Evolutionary conservation across 2,113 vertebrate species (phyloP), one percentile per base, ranked within the genome.

Genomic region (Sinocyclocheilus anophthalmus): DNA sequence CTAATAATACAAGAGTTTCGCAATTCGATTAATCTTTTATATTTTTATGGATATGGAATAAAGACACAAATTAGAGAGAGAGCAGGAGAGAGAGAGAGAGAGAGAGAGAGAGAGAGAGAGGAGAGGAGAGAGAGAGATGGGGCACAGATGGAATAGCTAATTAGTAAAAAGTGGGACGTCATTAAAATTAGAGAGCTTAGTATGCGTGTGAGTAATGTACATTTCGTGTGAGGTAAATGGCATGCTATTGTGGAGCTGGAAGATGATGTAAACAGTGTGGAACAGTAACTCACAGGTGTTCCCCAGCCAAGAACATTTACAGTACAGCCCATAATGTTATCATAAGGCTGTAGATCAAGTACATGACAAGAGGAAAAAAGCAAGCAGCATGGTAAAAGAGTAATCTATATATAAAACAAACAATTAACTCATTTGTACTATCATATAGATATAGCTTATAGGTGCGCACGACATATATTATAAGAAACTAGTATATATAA

Each of bases 131-230:
- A 45, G 81, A 10, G 18, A 70, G 76, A 73, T n/a, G n/a, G 69
- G 67, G 50, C 7, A 1, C 18, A 73, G 6, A n/a, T n/a, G n/a
- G n/a, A n/a, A n/a, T n/a, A 37, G 79, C 42, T 81, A 67, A 81
- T 81, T n/a, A 70, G 81, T 53, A 53, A n/a, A n/a, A n/a, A n/a
- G n/a, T n/a, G n/a, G n/a, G n/a, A n/a, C n/a, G n/a, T n/a, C n/a
- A n/a, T n/a, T n/a, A n/a, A n/a, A n/a, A n/a, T n/a, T n/a, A n/a
- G n/a, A n/a, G n/a, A n/a, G n/a, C n/a, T n/a, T n/a, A n/a, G n/a
- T n/a, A n/a, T n/a, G n/a, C n/a, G 89, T 84, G 63, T 81, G 81
- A 82, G 86, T 86, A 63, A 22, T 53, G 67, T n/a, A 63, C 50
- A 65, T 81, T 20, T 22, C 14, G 22, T 30, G 8, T 85, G 84